Evolutionary conservation across 1,140 invertebrate species (phyloP).

Genomic region (Scylla paramamosain): DNA sequence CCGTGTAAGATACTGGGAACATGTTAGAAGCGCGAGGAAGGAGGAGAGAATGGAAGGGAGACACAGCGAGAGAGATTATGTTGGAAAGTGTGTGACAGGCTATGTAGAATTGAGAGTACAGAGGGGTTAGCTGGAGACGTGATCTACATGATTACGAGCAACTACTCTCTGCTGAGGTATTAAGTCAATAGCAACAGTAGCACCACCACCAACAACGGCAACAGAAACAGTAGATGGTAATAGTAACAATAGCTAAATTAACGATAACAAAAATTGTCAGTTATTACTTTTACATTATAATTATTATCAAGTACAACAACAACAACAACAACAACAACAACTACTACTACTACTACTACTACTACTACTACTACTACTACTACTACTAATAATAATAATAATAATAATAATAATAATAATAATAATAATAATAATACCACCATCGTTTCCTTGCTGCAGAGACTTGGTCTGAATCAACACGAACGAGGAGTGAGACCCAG

Average conservation of each 20-base stretch:
- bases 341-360: neutral
- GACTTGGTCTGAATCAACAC: neutral
- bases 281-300: neutral
- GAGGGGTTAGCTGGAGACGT: too few relatives aligned
- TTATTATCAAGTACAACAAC: neutral
- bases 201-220: neutral
- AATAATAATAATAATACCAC: too few relatives aligned
- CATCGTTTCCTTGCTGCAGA: too few relatives aligned
- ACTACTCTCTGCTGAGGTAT: too few relatives aligned
- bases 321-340: neutral
- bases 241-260: neutral
- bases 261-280: neutral
- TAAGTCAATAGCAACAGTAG: neutral
- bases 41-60: too few relatives aligned
- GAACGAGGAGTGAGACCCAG: neutral
- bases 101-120: too few relatives aligned
- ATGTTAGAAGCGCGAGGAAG: too few relatives aligned
- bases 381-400: neutral
- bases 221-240: neutral
- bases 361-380: slow-evolving; percentile 22
- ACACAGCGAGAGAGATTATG: too few relatives aligned
- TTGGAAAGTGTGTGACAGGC: too few relatives aligned
- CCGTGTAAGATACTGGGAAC: too few relatives aligned
- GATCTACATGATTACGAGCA: too few relatives aligned
- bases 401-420: too few relatives aligned